Evolutionary conservation across 2,888 invertebrate genomes (phyloP).

Genomic region (Idaea aversata): DNA sequence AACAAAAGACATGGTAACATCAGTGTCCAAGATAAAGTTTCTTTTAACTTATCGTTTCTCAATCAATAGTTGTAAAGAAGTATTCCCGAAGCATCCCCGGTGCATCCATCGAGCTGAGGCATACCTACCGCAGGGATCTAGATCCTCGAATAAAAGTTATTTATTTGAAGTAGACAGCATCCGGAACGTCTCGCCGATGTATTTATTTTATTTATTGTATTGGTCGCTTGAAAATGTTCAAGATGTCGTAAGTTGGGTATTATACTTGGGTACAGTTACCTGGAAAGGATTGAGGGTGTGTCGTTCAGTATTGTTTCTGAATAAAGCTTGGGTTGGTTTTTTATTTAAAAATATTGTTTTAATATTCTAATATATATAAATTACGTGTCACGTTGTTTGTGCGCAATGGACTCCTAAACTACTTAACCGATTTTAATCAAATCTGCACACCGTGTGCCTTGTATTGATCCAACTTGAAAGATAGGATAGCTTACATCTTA

Average conservation of each 20-base stretch:
- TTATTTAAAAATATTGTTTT: too few species aligned
- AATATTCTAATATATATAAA: too few species aligned
- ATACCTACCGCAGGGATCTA: conserved; percentile 24
- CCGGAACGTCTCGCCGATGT: not conserved
- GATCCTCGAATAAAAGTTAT: conserved; percentile 5
- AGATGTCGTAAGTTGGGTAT: not conserved
- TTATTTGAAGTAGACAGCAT: not conserved
- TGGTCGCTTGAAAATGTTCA: not conserved
- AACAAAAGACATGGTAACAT: not conserved
- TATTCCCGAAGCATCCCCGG: conserved; percentile 20
- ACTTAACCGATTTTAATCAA: too few species aligned
- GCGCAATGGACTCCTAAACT: too few species aligned
- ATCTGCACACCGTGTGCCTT: too few species aligned
- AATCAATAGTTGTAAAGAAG: conserved; percentile 30
- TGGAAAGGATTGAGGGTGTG: not conserved
- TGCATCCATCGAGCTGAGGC: conserved; percentile 22
- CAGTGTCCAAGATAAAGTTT: conserved; percentile 21
- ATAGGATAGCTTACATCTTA: too few species aligned
- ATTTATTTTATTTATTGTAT: not conserved
- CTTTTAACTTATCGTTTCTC: conserved; percentile 26
- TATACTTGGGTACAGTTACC: not conserved
- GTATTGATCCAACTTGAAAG: too few species aligned
- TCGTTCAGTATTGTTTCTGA: not conserved
- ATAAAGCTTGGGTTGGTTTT: not conserved
- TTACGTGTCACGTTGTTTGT: too few species aligned